Evolutionary conservation across 2,888 invertebrate genomes (phyloP).

Genomic region (Rhagonycha lutea): DNA sequence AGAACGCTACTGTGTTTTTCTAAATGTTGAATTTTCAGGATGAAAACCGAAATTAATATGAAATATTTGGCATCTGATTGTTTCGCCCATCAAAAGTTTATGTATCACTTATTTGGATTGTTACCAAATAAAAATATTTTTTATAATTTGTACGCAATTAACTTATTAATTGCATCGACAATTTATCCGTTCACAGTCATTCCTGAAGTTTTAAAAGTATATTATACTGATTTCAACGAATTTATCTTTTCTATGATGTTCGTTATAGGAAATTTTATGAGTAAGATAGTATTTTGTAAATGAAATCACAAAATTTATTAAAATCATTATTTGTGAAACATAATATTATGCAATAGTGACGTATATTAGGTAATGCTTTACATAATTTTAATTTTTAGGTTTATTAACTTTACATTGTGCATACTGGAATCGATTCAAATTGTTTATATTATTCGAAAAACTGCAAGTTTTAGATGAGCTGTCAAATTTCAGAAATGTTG

Average conservation of each 20-base stretch:
- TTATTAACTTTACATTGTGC: neutral
- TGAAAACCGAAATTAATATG: neutral
- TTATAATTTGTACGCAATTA: neutral
- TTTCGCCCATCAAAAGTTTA: neutral
- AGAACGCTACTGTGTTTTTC: neutral
- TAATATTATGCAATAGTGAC: no score
- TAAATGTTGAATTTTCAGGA: neutral
- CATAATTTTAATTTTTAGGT: neutral
- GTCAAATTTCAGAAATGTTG: no score
- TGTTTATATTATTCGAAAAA: neutral
- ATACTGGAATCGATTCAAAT: neutral
- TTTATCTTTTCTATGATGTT: neutral
- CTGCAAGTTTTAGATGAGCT: neutral
- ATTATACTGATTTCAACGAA: neutral
- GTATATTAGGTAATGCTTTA: no score
- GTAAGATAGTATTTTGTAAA: neutral
- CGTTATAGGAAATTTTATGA: neutral
- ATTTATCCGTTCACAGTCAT: neutral
- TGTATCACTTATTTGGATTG: neutral
- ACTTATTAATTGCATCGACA: neutral
- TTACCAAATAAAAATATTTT: neutral
- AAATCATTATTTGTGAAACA: no score
- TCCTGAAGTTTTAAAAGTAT: neutral
- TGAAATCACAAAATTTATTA: no score
- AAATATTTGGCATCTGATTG: no score